Evolutionary conservation across 2,113 vertebrate genomes (phyloP), one percentile per base, ranked within the genome.

Genomic region (Patagioenas fasciata): DNA sequence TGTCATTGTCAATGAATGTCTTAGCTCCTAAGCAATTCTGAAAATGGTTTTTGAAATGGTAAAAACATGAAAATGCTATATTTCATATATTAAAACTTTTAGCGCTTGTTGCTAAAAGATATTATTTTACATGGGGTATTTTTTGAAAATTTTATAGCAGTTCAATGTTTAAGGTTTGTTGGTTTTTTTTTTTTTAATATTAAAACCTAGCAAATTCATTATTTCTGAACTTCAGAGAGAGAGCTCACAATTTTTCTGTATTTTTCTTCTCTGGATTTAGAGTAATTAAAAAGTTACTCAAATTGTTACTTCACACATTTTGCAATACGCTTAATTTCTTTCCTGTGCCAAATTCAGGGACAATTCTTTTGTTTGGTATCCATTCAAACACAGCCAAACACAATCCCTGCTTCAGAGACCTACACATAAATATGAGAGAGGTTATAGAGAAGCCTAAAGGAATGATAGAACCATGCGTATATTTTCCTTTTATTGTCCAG

Each of bases 121-220:
- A 44, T 60, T 89, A 36, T 82, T 94, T 95, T 21, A 88, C 60
- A 61, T 10, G 17, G 9, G 2, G 29, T 47, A 47, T 15, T 80
- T 95, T 91, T 51, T 61, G 23, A 88, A 25, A 74, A 89, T 61
- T 84, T 93, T 93, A 79, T 56, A 70, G 23, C 72, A 87, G 25
- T n/a, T 94, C 61, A 75, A 82, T 61, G 21, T 85, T 96, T 89
- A 78, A 91, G 26, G 44, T 47, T 84, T 40, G 40, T n/a, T n/a
- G 40, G 13, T 40, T 40, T 40, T n/a, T 26, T 12, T 61, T 80
- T 82, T 62, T 67, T 4, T 74, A 96, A 93, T 87, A 81, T 78
- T 93, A 78, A 93, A 91, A 58, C 15, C 11, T 15, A 28, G 17
- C n/a, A 70, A 47, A 64, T 75, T 75, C 48, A 48, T 85, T 42